phyloP scores from a whole-genome alignment of 2,797 vertebrate species.

The Centropyge bicolor region DNA sequence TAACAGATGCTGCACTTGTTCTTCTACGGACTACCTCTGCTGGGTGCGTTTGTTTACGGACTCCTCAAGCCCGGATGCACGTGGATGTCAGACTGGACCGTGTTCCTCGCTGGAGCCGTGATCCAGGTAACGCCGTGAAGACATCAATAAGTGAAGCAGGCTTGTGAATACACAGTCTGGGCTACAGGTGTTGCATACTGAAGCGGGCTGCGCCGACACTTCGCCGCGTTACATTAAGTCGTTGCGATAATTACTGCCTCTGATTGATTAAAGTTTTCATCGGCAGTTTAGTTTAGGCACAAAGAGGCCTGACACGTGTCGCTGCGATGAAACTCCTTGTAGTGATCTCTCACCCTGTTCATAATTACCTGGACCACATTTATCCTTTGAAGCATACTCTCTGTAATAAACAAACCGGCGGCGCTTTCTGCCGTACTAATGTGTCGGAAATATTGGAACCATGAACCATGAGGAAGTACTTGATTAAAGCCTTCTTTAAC shows the following conservation, averaged over 20 bases:
- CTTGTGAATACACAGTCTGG: constrained; percentile 32
- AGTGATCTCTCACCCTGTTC: constrained; percentile 30
- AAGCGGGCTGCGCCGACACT: background rate
- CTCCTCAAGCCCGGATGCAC: constrained; percentile 89
- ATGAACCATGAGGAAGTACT: constrained; percentile 32
- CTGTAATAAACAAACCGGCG: constrained; percentile 42
- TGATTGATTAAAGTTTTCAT: constrained; percentile 43
- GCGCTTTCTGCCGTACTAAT: constrained; percentile 27
- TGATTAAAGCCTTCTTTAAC: constrained; percentile 58
- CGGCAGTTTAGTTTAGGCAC: background rate
- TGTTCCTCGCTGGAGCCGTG: constrained; percentile 89
- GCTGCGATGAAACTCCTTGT: constrained; percentile 40
- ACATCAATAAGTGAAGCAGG: constrained; percentile 21
- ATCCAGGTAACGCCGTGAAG: constrained; percentile 85
- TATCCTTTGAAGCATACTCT: constrained; percentile 43
- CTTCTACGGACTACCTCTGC: constrained; percentile 90
- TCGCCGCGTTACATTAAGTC: constrained; percentile 8
- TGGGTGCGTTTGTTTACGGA: constrained; percentile 86
- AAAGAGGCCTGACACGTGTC: constrained; percentile 26
- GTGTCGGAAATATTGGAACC: constrained; percentile 37
- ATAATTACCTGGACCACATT: constrained; percentile 40
- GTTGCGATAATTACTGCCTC: constrained; percentile 5
- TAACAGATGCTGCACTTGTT: constrained; percentile 91
- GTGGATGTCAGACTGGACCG: constrained; percentile 92
- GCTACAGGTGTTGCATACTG: constrained; percentile 14